Conservation (phyloP, 2,797 vertebrate genomes). For the Champsocephalus esox region DNA sequence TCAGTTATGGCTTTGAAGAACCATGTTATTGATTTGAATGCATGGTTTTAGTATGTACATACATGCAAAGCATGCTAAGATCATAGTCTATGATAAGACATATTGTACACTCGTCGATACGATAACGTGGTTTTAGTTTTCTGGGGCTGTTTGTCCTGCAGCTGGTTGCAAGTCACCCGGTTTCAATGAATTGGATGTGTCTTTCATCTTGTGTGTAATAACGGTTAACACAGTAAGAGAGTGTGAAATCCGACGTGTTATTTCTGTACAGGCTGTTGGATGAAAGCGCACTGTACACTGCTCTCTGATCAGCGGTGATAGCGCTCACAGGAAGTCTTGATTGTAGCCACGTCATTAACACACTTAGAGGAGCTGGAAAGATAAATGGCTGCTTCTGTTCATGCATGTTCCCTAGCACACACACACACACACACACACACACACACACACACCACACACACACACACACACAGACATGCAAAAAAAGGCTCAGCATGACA, state of each 20-base stretch:
- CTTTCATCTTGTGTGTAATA: constrained; percentile 17
- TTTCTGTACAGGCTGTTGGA: constrained; percentile 36
- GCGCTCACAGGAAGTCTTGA: constrained; percentile 11
- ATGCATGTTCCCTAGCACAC: neutral
- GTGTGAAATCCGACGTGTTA: constrained; percentile 22
- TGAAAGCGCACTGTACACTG: constrained; percentile 23
- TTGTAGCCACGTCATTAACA: neutral
- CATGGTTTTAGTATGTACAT: constrained; percentile 32
- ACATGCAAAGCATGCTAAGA: constrained; percentile 40
- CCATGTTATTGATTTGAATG: constrained; percentile 61
- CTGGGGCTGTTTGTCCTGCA: neutral
- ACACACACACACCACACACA: neutral
- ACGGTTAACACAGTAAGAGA: constrained; percentile 13
- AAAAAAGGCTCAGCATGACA: constrained; percentile 45
- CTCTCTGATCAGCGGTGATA: constrained; percentile 32
- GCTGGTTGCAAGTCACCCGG: constrained; percentile 2
- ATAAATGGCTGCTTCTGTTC: constrained; percentile 29
- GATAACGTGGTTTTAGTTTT: neutral
- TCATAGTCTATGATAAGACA: constrained; percentile 31
- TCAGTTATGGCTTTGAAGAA: constrained; percentile 33
- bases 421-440: too few species aligned
- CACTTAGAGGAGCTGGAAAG: constrained; percentile 12
- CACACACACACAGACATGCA: constrained; percentile 20
- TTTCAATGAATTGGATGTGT: constrained; percentile 33
- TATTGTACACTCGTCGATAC: constrained; percentile 14